Evolutionary conservation across 2,797 vertebrate genomes (phyloP).

Genomic region (Sebastes aleutianus): DNA sequence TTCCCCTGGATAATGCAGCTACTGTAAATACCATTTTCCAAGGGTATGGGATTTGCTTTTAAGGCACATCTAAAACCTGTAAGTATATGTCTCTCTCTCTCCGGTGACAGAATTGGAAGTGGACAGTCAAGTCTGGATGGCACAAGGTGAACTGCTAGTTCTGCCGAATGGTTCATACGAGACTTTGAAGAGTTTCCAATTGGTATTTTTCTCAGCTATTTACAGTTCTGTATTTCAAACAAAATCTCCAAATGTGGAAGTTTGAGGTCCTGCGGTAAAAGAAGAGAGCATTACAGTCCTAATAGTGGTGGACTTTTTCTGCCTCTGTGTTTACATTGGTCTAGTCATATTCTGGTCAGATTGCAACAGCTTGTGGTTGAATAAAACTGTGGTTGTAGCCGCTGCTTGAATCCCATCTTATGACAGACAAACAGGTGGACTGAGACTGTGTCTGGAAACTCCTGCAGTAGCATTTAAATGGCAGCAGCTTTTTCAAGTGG

Average conservation of each 20-base stretch:
- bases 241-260: conserved; percentile 73
- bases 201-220: conserved; percentile 74
- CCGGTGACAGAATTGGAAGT: conserved; percentile 18
- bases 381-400: conserved; percentile 65
- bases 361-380: conserved; percentile 69
- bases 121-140: conserved; percentile 41
- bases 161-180: conserved; percentile 22
- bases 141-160: conserved; percentile 50
- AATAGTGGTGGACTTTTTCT: conserved; percentile 67
- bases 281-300: conserved; percentile 66
- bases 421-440: conserved; percentile 79
- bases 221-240: conserved; percentile 76
- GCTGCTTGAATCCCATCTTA: conserved; percentile 51
- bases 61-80: conserved; percentile 40
- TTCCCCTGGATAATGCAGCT: conserved; percentile 50
- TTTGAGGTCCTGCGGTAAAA: conserved; percentile 69
- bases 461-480: conserved; percentile 48
- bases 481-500: conserved; percentile 48
- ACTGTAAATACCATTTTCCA: conserved; percentile 66
- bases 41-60: conserved; percentile 49
- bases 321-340: conserved; percentile 66
- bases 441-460: conserved; percentile 73
- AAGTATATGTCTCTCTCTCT: conserved; percentile 52
- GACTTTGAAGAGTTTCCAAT: conserved; percentile 67
- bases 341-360: conserved; percentile 67